These are phyloP conservation scores for Eueides isabella DNA, from an alignment of 1,140 invertebrate genomes.

Conservation along the genomic window DNA sequence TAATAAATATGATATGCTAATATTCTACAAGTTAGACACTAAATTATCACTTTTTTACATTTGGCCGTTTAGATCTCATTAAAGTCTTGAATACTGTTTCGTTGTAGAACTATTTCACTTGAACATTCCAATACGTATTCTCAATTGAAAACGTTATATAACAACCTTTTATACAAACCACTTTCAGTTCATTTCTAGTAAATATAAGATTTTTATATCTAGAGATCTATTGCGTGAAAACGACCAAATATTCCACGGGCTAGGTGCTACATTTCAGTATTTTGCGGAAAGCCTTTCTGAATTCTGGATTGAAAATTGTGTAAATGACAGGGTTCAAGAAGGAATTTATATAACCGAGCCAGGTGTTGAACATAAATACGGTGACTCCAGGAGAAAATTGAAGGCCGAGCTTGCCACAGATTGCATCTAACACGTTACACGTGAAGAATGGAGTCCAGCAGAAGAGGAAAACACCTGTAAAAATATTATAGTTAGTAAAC, in stretches of 20 bases:
- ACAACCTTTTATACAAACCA: not conserved
- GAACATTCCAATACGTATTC: slow-evolving; percentile 7
- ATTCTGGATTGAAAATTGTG: slow-evolving; percentile 99
- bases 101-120: slow-evolving; percentile 8
- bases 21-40: slow-evolving; percentile 43
- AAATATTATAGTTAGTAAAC: slow-evolving; percentile 29
- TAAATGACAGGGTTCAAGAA: slow-evolving; percentile 99
- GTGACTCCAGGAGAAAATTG: slow-evolving; percentile 93
- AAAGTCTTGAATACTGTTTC: slow-evolving; percentile 29
- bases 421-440: slow-evolving; percentile 98
- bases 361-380: slow-evolving; percentile 97
- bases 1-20: slow-evolving; percentile 60
- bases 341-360: slow-evolving; percentile 99
- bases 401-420: slow-evolving; percentile 91
- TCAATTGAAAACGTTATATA: not conserved
- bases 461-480: slow-evolving; percentile 93
- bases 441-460: slow-evolving; percentile 99
- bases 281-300: slow-evolving; percentile 99
- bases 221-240: slow-evolving; percentile 71
- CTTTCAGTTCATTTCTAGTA: not conserved
- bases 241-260: slow-evolving; percentile 78
- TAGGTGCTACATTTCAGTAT: slow-evolving; percentile 88
- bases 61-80: slow-evolving; percentile 65
- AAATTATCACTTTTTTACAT: slow-evolving; percentile 44
- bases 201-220: slow-evolving; percentile 10